Percentiles rank a stretch among this genome's conserved stretches.
These are phyloP conservation scores for Terrapene triunguis DNA, from an alignment of 2,113 vertebrate species.

Conservation along the genomic window DNA sequence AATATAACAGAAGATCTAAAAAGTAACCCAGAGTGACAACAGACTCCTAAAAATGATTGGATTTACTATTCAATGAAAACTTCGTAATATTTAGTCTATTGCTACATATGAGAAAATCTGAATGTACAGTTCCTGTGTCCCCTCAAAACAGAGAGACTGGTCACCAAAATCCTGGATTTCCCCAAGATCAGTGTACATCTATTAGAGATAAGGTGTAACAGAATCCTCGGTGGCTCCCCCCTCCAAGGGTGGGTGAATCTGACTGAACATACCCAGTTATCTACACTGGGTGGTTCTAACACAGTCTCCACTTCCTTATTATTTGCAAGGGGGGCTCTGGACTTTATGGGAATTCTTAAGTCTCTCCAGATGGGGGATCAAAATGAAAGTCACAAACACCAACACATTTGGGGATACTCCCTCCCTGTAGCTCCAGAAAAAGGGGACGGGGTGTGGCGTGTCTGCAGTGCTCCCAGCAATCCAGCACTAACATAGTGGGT, in stretches of 20 bases:
- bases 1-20: background rate
- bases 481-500: background rate
- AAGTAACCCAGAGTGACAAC: background rate
- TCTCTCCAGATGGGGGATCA: background rate
- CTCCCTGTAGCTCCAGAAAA: background rate
- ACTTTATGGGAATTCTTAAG: background rate
- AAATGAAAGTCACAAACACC: background rate
- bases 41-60: background rate
- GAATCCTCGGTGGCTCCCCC: background rate
- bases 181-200: fast-evolving
- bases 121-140: background rate
- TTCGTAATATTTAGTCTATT: background rate
- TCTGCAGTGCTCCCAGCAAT: background rate
- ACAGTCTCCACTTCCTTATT: background rate
- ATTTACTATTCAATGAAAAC: background rate
- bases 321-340: background rate
- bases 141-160: background rate
- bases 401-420: background rate
- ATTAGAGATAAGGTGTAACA: background rate
- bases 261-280: background rate
- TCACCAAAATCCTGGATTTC: background rate
- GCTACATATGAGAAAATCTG: background rate
- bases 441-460: no score
- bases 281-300: background rate
- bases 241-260: background rate